Evolutionary conservation across 2,113 vertebrate genomes (phyloP).

Genomic region (Hystrix brachyura): DNA sequence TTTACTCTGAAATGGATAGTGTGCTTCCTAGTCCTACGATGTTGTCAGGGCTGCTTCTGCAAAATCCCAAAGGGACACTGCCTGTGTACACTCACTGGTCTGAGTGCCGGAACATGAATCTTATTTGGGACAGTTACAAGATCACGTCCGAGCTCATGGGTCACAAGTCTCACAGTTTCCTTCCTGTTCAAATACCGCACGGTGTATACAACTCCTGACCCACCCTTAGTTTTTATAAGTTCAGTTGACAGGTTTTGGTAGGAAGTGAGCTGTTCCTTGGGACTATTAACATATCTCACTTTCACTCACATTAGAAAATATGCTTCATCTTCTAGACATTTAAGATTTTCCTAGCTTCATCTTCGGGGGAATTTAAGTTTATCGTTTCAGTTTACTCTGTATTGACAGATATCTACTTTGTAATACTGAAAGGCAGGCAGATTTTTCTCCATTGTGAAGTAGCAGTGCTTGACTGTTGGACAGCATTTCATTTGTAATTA

Average conservation of each 20-base stretch:
- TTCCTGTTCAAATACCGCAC: neutral
- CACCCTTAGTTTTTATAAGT: neutral
- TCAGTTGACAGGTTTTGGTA: neutral
- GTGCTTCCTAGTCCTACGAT: neutral
- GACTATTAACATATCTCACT: neutral
- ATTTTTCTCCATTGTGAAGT: neutral
- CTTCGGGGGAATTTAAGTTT: neutral
- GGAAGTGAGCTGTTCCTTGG: neutral
- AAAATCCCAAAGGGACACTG: too few species aligned
- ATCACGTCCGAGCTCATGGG: too few species aligned
- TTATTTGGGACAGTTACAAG: too few species aligned
- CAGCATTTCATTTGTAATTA: constrained; percentile 7
- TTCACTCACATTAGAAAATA: neutral
- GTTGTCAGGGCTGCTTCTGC: neutral
- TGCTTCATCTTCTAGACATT: neutral
- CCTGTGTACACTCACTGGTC: fast-evolving
- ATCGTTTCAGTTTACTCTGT: neutral
- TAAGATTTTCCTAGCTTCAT: neutral
- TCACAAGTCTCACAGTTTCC: too few species aligned
- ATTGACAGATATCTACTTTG: neutral
- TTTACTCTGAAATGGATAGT: neutral
- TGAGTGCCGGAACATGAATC: neutral
- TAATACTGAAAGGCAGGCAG: neutral
- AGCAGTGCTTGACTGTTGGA: neutral
- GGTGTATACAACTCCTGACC: neutral